phyloP scores from a whole-genome alignment of 2,797 vertebrate genomes.

The Gephyroberyx darwinii region DNA sequence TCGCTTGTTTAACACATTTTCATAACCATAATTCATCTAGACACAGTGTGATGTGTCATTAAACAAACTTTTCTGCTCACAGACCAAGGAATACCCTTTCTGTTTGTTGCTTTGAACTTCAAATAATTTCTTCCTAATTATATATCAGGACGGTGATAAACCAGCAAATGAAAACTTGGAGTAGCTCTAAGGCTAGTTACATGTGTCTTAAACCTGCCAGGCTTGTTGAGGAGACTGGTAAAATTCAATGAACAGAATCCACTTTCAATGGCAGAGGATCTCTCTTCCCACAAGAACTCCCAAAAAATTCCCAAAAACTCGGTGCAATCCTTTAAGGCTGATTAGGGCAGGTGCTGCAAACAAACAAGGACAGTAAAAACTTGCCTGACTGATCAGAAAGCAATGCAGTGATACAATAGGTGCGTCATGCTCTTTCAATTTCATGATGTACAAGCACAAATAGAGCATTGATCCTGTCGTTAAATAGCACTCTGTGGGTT shows the following conservation, averaged over 20 bases:
- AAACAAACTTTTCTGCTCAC: conserved; percentile 17
- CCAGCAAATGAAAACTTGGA: too few species aligned
- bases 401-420: neutral
- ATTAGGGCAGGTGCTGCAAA: conserved; percentile 10
- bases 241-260: too few species aligned
- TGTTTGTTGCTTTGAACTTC: too few species aligned
- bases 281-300: too few species aligned
- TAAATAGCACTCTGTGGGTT: conserved; percentile 54
- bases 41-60: conserved; percentile 39
- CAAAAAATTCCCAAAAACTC: too few species aligned
- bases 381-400: conserved; percentile 13
- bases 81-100: neutral
- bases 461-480: conserved; percentile 34
- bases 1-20: conserved; percentile 9
- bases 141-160: too few species aligned
- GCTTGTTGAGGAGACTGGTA: too few species aligned
- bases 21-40: conserved; percentile 37
- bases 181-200: too few species aligned
- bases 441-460: conserved; percentile 40
- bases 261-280: too few species aligned
- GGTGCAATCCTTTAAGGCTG: neutral
- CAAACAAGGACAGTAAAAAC: conserved; percentile 8
- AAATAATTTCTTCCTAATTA: too few species aligned
- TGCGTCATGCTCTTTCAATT: conserved; percentile 35
- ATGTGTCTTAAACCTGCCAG: too few species aligned